A percentile compares a stretch with the other conserved stretches of the same genome.
Conservation (phyloP, 2,888 invertebrate genomes). For the Epinotia brunnichana region DNA sequence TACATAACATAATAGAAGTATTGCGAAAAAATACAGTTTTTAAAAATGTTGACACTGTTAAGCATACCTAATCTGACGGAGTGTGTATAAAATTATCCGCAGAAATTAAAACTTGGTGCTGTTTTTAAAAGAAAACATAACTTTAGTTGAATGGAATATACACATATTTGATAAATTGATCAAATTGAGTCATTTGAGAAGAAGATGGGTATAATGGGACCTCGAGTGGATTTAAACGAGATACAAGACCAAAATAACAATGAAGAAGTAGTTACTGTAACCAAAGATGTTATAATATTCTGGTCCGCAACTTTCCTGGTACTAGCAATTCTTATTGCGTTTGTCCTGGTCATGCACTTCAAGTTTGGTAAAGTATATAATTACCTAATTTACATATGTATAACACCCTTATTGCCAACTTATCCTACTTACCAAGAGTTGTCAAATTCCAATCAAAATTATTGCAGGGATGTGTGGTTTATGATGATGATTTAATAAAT, state of each 20-base stretch:
- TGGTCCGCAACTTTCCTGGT: not conserved
- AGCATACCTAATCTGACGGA: not conserved
- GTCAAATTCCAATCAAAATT: too few species aligned
- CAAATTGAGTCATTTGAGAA: not conserved
- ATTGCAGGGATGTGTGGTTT: too few species aligned
- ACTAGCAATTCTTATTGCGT: not conserved
- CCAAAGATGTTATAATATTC: not conserved
- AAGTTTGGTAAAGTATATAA: conserved; percentile 12
- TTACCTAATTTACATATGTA: too few species aligned
- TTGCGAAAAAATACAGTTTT: not conserved
- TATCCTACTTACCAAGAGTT: too few species aligned
- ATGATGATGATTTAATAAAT: too few species aligned
- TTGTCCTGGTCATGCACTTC: conserved; percentile 3
- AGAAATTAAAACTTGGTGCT: not conserved
- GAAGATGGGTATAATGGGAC: not conserved
- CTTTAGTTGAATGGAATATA: not conserved
- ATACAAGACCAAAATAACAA: not conserved
- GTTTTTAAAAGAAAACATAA: conserved; percentile 11
- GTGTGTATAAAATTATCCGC: not conserved
- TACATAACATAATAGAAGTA: not conserved
- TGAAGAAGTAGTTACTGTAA: not conserved
- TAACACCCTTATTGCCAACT: too few species aligned
- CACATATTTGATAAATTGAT: not conserved
- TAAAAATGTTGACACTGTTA: not conserved
- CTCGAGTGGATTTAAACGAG: not conserved